Base-by-base conservation (phyloP, 2,888 invertebrate genomes). In the Rhamnusium bicolor region DNA sequence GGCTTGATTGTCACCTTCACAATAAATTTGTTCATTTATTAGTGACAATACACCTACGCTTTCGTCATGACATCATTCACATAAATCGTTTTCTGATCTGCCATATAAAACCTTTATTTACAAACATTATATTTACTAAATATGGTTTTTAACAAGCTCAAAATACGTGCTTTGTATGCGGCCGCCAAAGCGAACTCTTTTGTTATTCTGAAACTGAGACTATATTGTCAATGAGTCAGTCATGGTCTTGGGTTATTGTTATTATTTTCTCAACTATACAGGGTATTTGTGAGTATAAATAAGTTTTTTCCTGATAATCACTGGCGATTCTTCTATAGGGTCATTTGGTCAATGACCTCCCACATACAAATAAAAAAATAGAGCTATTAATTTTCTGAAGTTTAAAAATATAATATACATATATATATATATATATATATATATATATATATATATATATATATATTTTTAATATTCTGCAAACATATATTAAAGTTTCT, bases 1-100 rank as follows among this genome's bases (percentile, higher is more conserved):
- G 27, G 61, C 12, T 69, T 60, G 40, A 69, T 67, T 67, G 67
- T 71, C 71, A 71, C 71, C 67, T 71, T 71, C 67, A 29, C 66
- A 6, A 56, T 69, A 63, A 71, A 67, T 71, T 65, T 71, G 61
- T 53, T 53, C 32, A 67, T 60, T 49, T 54, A 67, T 54, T 61
- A 46, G 24, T 24, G 49, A 18, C 40, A 61, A 54, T 46, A 18
- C 71, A 71, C 71, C 71, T 71, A 71, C 71, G 66, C 19, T 5
- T 3, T 19, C 47, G 49, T n/a, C 51, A 66, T 66, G 66, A 71
- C 71, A 71, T 71, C 66, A 71, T 62, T n/a, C 40, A n/a, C 4
- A n/a, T 5, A 40, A 40, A 40, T 40, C 40, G 5, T 6, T 32
- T 8, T 12, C 40, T 12, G 40, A 40, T 40, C 40, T 40, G 40